These are phyloP conservation scores for Hippopotamus amphibius DNA, from an alignment of 2,113 vertebrate species.

Conservation along the genomic window DNA sequence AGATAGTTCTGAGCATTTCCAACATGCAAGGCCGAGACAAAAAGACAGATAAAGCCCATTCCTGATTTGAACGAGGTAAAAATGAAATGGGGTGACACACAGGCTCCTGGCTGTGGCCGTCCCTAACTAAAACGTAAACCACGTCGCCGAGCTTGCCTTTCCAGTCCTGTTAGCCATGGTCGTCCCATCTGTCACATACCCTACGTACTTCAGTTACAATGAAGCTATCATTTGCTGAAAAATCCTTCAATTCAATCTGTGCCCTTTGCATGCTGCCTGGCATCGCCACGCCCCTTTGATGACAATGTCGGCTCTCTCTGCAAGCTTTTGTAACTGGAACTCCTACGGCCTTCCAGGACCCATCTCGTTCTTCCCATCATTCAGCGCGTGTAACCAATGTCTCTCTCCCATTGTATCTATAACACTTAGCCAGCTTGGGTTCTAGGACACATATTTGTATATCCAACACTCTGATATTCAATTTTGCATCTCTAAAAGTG, in stretches of 20 bases:
- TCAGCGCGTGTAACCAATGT: background rate
- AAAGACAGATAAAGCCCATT: background rate
- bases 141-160: background rate
- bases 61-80: background rate
- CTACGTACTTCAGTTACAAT: background rate
- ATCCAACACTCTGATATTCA: background rate
- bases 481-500: conserved; percentile 29
- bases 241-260: background rate
- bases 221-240: conserved; percentile 22
- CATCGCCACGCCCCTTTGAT: background rate
- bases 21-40: background rate
- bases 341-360: background rate
- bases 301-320: background rate
- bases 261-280: background rate
- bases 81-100: background rate
- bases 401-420: background rate
- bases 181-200: background rate
- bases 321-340: background rate
- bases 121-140: background rate
- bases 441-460: background rate
- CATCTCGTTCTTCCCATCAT: background rate
- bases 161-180: background rate
- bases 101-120: background rate
- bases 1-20: background rate
- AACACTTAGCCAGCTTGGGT: background rate